Percentiles rank a stretch among this genome's conserved stretches.
phyloP scores from a whole-genome alignment of 2,888 invertebrate genomes.

The Eupithecia subumbrata region DNA sequence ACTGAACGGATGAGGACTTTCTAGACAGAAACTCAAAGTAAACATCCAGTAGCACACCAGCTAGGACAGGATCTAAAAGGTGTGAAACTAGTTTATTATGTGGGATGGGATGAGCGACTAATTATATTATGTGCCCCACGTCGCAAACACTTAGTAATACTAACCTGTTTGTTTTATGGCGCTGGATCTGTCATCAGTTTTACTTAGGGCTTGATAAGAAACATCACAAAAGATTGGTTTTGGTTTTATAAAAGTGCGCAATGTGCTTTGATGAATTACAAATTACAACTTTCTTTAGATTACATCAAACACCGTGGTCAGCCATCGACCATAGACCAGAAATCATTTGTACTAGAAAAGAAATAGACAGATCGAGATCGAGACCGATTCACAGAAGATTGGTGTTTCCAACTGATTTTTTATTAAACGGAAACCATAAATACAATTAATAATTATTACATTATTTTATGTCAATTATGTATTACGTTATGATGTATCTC shows the following conservation, averaged over 20 bases:
- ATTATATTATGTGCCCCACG: conserved; percentile 63
- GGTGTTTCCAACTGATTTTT: not conserved
- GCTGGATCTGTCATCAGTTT: conserved; percentile 54
- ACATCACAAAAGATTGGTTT: conserved; percentile 56
- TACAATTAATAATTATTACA: too few species aligned
- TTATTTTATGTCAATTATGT: too few species aligned
- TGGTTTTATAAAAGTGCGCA: conserved; percentile 62
- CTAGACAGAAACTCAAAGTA: not conserved
- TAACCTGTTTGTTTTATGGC: conserved; percentile 57
- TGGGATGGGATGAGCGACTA: conserved; percentile 68
- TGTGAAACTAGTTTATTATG: conserved; percentile 51
- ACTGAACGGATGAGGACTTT: not conserved
- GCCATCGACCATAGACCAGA: conserved; percentile 61
- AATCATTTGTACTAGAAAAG: not conserved
- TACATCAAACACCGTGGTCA: conserved; percentile 72
- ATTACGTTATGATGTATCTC: too few species aligned
- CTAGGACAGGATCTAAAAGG: conserved; percentile 65
- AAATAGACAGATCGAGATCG: not conserved
- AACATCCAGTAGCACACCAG: conserved; percentile 54
- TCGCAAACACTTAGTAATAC: conserved; percentile 52
- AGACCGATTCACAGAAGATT: not conserved
- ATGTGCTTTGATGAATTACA: conserved; percentile 59
- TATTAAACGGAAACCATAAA: not conserved
- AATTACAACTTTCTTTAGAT: conserved; percentile 41
- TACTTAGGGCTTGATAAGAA: conserved; percentile 54